Conservation (phyloP, 2,797 vertebrate genomes). For the Loriculus beryllinus region DNA sequence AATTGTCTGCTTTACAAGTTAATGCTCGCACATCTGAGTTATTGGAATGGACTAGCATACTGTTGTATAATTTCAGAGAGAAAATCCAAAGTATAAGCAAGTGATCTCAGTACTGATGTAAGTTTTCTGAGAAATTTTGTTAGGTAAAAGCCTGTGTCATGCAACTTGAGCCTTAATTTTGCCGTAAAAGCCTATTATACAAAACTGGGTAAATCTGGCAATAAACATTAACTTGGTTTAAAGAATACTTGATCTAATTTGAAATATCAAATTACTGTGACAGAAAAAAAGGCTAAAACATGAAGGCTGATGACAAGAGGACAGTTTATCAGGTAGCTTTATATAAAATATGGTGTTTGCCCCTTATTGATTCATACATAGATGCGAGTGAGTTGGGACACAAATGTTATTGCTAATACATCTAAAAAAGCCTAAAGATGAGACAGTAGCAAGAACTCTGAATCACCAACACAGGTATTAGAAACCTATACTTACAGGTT, state of each 20-base stretch:
- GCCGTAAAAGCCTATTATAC: background rate
- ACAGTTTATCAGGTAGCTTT: background rate
- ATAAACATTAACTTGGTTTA: background rate
- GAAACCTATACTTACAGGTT: background rate
- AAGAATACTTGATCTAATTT: background rate
- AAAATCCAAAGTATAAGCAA: slow-evolving; percentile 32
- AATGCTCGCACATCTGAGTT: slow-evolving; percentile 12
- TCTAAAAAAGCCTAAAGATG: background rate
- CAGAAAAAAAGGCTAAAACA: background rate
- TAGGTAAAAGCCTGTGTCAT: background rate
- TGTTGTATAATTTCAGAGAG: slow-evolving; percentile 21
- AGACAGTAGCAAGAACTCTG: background rate
- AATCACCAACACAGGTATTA: background rate
- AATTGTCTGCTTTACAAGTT: slow-evolving; percentile 39
- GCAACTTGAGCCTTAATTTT: background rate
- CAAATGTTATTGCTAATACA: background rate
- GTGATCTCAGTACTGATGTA: background rate
- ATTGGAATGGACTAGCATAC: slow-evolving; percentile 2
- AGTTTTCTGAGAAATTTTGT: slow-evolving; percentile 22
- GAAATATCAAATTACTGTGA: background rate
- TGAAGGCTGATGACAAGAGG: background rate
- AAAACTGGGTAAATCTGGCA: background rate
- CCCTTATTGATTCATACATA: background rate
- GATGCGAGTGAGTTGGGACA: background rate
- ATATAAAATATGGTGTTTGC: background rate